These are phyloP conservation scores for Eumeta japonica DNA, from an alignment of 1,140 invertebrate genomes.

Conservation along the genomic window DNA sequence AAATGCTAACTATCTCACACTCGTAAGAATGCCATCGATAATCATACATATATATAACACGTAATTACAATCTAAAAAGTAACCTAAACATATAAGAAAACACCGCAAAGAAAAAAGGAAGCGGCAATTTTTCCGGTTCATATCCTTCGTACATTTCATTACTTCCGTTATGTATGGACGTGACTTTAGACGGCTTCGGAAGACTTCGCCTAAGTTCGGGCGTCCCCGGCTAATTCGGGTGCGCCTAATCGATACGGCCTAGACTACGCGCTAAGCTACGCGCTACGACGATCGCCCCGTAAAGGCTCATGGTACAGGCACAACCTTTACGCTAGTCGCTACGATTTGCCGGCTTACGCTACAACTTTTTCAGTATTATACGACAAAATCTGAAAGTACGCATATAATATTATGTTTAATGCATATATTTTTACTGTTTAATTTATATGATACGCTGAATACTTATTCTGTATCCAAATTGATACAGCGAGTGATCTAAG, in stretches of 20 bases:
- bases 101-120: conserved; percentile 41
- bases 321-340: conserved; percentile 39
- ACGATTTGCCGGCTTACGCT: conserved; percentile 39
- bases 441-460: neutral
- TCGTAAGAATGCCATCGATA: too few species aligned
- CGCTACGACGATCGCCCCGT: too few species aligned
- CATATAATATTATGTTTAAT: too few species aligned
- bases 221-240: too few species aligned
- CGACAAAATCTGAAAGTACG: conserved; percentile 29
- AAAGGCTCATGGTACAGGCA: too few species aligned
- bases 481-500: conserved; percentile 14
- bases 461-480: conserved; percentile 17
- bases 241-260: conserved; percentile 48
- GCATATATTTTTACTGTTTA: too few species aligned
- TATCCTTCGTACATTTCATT: conserved; percentile 55
- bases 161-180: conserved; percentile 50
- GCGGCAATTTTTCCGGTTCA: conserved; percentile 53
- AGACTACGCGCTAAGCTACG: conserved; percentile 29
- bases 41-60: too few species aligned
- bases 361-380: conserved; percentile 28
- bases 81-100: too few species aligned
- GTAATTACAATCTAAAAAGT: too few species aligned
- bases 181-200: conserved; percentile 25
- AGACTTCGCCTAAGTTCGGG: conserved; percentile 26
- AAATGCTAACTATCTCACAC: too few species aligned